A percentile compares a stretch with the other conserved stretches of the same genome.
phyloP scores from a whole-genome alignment of 2,888 invertebrate species.

The Megastigmus dorsalis region DNA sequence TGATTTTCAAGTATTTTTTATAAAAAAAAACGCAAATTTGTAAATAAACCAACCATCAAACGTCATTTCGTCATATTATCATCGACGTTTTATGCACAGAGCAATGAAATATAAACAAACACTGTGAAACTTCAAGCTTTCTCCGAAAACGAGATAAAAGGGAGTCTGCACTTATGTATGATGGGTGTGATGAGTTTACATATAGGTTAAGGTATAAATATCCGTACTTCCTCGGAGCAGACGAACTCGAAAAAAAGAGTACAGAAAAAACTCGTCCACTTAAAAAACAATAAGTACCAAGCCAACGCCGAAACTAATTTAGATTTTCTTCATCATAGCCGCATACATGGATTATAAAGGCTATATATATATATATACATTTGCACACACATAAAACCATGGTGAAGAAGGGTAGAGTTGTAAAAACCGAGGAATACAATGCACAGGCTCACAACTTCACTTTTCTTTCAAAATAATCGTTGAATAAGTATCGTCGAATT shows the following conservation, averaged over 20 bases:
- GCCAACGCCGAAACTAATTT: too few species aligned
- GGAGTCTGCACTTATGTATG: too few species aligned
- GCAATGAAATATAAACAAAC: background rate
- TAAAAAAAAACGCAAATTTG: too few species aligned
- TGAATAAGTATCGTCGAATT: too few species aligned
- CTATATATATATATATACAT: background rate
- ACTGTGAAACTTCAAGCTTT: background rate
- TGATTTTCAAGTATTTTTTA: too few species aligned
- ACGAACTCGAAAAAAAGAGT: background rate
- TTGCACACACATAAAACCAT: too few species aligned
- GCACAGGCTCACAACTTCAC: too few species aligned
- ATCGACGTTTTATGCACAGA: too few species aligned
- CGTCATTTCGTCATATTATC: too few species aligned
- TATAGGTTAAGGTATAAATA: conserved; percentile 47
- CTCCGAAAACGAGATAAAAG: background rate
- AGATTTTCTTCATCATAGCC: too few species aligned
- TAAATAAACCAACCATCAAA: too few species aligned
- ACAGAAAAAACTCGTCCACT: background rate
- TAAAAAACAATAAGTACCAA: background rate
- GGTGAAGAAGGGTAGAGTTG: background rate
- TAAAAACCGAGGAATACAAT: background rate
- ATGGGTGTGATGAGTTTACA: conserved; percentile 25
- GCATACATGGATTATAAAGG: background rate
- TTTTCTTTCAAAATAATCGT: too few species aligned
- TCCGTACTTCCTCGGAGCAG: background rate